Base-by-base conservation (phyloP, 2,113 vertebrate genomes). In the Rhynchomys soricoides region DNA sequence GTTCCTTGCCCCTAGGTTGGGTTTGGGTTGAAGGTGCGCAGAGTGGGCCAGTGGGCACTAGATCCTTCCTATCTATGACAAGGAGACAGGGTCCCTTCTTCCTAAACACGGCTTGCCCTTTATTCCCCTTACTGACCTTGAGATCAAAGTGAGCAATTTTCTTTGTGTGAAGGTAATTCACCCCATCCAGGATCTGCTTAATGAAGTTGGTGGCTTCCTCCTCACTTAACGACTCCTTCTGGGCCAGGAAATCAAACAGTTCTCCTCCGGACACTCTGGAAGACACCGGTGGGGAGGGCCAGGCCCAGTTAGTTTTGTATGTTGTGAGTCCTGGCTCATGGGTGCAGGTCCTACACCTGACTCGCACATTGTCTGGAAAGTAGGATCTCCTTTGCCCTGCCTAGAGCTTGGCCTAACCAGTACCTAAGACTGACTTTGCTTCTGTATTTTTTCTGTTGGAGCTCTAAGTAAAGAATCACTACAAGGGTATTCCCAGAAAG, bases 171-270 rank as follows among this genome's bases (percentile, higher is more conserved):
- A 99, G 99, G 96, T 99, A 99, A 97, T 99, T 98, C 95, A 99
- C 99, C 68, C 99, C 99, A 0, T 99, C 98, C 83, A 99, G 99
- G 97, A 99, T 99, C 98, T 99, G 99, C 96, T 99, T 99, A 97
- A 99, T 99, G 98, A 99, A 99, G 97, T 99, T 99, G 26, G 99
- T 99, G 97, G 99, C 99, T 94, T 99, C 99, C 95, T 99, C 99
- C 95, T 99, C 99, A 97, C 99, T 99, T 96, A 99, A 98, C 19
- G 99, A 99, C 97, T 99, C 99, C 95, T 99, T 99, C 97, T 99
- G 99, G 90, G 99, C 99, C 98, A 99, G 96, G 97, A 99, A 99
- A 96, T 99, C 99, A 90, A 99, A 99, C 59, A 99, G 99, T 97
- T 99, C 99, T 95, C 99, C 99, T 96, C 99, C 99, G 45, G 99